Base-by-base conservation (phyloP, 2,888 invertebrate genomes). In the Onchidella celtica region DNA sequence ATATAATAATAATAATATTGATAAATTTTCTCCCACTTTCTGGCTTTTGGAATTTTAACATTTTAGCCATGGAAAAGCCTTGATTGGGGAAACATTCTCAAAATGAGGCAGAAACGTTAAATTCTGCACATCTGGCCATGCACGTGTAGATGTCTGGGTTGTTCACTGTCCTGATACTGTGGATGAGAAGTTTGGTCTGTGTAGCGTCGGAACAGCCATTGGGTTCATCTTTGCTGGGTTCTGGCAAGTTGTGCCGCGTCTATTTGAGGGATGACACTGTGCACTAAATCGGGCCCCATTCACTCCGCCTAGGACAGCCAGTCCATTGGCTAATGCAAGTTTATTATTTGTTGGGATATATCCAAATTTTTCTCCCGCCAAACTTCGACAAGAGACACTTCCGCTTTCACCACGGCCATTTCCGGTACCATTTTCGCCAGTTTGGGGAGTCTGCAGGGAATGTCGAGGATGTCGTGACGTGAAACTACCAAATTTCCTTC, bases 121-220 rank as follows among this genome's bases (percentile, higher is more conserved):
- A n/a, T n/a, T n/a, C n/a, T n/a, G n/a, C n/a, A n/a, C n/a, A n/a
- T n/a, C n/a, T n/a, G n/a, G n/a, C n/a, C n/a, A n/a, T n/a, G 3
- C 32, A 17, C 17, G 27, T n/a, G 3, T 4, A 66, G 17, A 29
- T n/a, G n/a, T n/a, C n/a, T n/a, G n/a, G n/a, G n/a, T n/a, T n/a
- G n/a, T n/a, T n/a, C n/a, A n/a, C n/a, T n/a, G n/a, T n/a, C n/a
- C n/a, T n/a, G n/a, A n/a, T n/a, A n/a, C n/a, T n/a, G n/a, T n/a
- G n/a, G n/a, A n/a, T n/a, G n/a, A n/a, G n/a, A n/a, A n/a, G n/a
- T n/a, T n/a, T n/a, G n/a, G n/a, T n/a, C n/a, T n/a, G n/a, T n/a
- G n/a, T n/a, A n/a, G n/a, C n/a, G n/a, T 69, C 21, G 69, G 38
- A 34, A 69, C 69, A 21, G 69, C 34, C 21, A 69, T 11, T 21